phyloP scores from a whole-genome alignment of 2,888 invertebrate genomes.

The Ethmia dodecea region DNA sequence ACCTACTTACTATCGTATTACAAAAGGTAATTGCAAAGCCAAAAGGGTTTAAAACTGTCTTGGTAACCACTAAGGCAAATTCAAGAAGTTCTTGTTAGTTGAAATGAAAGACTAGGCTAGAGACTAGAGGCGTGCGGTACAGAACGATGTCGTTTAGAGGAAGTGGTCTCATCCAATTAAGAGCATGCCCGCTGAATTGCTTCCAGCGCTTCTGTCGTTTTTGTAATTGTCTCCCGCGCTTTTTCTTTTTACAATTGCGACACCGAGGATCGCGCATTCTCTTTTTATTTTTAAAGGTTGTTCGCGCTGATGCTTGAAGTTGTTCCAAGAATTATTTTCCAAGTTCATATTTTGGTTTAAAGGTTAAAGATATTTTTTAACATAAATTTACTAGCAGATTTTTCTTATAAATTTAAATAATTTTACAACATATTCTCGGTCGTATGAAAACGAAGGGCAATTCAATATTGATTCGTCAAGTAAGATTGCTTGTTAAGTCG shows the following conservation, averaged over 20 bases:
- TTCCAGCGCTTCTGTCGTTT: slow-evolving; percentile 64
- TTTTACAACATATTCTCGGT: too few species aligned
- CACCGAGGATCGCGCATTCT: slow-evolving; percentile 30
- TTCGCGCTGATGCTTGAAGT: slow-evolving; percentile 4
- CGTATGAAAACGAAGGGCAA: too few species aligned
- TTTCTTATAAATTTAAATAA: too few species aligned
- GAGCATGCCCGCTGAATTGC: slow-evolving; percentile 66
- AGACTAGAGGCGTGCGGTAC: slow-evolving; percentile 22
- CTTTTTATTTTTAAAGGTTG: slow-evolving; percentile 31
- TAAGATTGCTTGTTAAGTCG: too few species aligned
- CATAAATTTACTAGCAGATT: too few species aligned
- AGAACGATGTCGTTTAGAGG: slow-evolving; percentile 59
- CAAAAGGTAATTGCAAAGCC: too few species aligned
- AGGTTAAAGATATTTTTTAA: too few species aligned
- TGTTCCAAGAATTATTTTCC: too few species aligned
- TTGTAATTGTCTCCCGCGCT: slow-evolving; percentile 60
- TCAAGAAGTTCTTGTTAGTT: slow-evolving; percentile 28
- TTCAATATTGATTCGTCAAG: too few species aligned
- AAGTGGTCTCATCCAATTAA: slow-evolving; percentile 75
- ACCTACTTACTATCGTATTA: too few species aligned
- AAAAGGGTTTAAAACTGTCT: too few species aligned
- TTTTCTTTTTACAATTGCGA: slow-evolving; percentile 45
- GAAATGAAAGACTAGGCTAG: slow-evolving; percentile 34
- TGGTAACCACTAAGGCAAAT: slow-evolving; percentile 7
- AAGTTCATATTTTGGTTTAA: too few species aligned